Conservation (phyloP, 2,888 invertebrate species). For the Athalia circularis region DNA sequence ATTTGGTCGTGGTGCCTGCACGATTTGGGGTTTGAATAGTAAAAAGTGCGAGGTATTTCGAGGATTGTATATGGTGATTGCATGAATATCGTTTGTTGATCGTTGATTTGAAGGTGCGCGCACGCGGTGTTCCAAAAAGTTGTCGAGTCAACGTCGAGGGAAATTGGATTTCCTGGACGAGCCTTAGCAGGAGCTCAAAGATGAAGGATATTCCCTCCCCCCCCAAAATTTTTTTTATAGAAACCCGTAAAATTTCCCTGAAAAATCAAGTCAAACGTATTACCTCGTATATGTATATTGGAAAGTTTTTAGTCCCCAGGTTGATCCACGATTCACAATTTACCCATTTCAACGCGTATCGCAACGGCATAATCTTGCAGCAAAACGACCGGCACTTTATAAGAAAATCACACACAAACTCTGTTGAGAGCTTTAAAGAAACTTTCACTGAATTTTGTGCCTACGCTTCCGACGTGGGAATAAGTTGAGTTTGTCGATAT, state of each 20-base stretch:
- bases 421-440: no score
- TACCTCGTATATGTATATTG: background rate
- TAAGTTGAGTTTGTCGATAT: no score
- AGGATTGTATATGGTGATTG: background rate
- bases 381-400: background rate
- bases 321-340: background rate
- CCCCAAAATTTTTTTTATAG: background rate
- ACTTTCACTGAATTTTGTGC: no score
- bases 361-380: background rate
- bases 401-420: no score
- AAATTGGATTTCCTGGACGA: conserved; percentile 26
- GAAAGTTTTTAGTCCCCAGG: background rate
- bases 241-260: background rate
- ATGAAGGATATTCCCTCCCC: background rate
- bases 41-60: background rate
- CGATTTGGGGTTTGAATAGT: background rate
- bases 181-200: background rate
- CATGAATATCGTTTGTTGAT: background rate
- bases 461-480: no score
- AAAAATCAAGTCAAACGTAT: background rate
- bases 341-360: background rate
- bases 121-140: background rate
- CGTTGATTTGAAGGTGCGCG: background rate
- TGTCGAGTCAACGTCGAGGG: conserved; percentile 17
- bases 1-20: no score